Evolutionary conservation across 2,888 invertebrate genomes (phyloP), one percentile per base, ranked within the genome.

Genomic region (Trissolcus brochymenae): DNA sequence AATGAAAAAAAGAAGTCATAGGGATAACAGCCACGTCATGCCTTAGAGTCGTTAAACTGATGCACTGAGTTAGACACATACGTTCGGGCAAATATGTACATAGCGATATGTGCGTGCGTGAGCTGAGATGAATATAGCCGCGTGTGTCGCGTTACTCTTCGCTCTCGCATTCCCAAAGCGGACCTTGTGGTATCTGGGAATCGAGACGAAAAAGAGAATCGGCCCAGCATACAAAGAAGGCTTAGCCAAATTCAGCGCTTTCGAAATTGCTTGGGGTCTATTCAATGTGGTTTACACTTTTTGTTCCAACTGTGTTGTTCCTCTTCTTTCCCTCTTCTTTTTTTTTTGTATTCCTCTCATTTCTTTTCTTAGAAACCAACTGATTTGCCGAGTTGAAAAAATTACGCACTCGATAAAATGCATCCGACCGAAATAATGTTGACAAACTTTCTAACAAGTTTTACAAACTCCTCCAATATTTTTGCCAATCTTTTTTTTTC

Each of bases 21-120:
- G 35, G 29, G 54, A 64, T 60, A 61, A 25, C n/a, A 57, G 56
- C 62, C 54, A 64, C 68, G 74, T 62, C 74, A 74, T 56, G 54
- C 54, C 6, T 35, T 50, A 19, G 71, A 76, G 75, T 76, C 75
- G 68, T 76, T 76, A 76, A 76, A 76, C 68, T 50, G 75, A 70
- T 76, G 70, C 70, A 76, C 75, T 29, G 70, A 70, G 64, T 76
- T 65, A 60, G 65, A 50, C 68, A 55, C 64, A 53, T 59, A 57
- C 67, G 62, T 49, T 35, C 46, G 56, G 51, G 54, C 68, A 46
- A 74, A 74, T 75, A 60, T 75, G 75, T 68, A 64, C 64, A 59
- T 46, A 62, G 56, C 19, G 56, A 67, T 67, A 65, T 61, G 66
- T 60, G 61, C 55, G 65, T 55, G 62, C 41, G 56, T 43, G 43